Conservation (phyloP, 2,797 vertebrate species). For the Manis crassicaudata region DNA sequence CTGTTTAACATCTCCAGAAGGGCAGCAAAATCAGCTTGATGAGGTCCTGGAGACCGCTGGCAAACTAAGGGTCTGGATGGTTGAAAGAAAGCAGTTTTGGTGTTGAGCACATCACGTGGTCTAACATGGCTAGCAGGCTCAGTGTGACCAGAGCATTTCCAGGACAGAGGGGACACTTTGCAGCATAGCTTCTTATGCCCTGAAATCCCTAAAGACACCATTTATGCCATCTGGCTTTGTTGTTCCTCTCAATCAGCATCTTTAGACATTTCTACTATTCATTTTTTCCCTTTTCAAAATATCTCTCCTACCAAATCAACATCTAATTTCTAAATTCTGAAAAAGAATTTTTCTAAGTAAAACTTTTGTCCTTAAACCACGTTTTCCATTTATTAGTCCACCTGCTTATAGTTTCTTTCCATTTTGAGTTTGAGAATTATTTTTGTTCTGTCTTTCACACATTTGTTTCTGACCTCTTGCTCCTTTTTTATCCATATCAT, state of each 20-base stretch:
- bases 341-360: conserved; percentile 54
- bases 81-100: conserved; percentile 75
- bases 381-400: conserved; percentile 46
- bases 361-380: conserved; percentile 55
- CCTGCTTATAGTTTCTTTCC: background rate
- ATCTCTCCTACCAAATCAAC: conserved; percentile 80
- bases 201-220: conserved; percentile 87
- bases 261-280: conserved; percentile 83
- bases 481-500: background rate
- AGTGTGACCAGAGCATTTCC: conserved; percentile 73
- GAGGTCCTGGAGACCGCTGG: conserved; percentile 66
- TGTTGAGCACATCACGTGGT: conserved; percentile 67
- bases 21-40: conserved; percentile 66
- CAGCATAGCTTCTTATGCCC: conserved; percentile 82
- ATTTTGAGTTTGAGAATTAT: background rate
- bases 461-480: background rate
- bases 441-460: background rate
- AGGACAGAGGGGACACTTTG: conserved; percentile 83
- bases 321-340: conserved; percentile 70
- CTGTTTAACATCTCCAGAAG: conserved; percentile 60
- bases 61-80: conserved; percentile 69
- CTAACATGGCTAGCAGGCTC: conserved; percentile 82
- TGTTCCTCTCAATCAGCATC: conserved; percentile 86
- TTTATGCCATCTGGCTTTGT: conserved; percentile 88
- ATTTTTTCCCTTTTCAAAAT: conserved; percentile 82